Base-by-base conservation (phyloP, 2,888 invertebrate genomes). In the Tribolium freemani region DNA sequence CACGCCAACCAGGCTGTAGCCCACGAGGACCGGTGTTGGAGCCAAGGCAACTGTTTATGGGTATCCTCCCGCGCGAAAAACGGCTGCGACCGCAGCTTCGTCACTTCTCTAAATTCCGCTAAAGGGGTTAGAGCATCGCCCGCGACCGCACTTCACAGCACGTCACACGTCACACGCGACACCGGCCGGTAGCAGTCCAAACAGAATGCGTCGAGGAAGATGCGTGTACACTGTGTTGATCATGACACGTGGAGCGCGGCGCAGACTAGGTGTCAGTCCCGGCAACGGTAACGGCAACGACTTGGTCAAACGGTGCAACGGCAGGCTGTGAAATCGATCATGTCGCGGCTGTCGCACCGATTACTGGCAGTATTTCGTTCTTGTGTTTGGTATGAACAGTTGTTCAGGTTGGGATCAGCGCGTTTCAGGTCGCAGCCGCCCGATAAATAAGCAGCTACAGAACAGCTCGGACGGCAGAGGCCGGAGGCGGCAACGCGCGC, bases 1-100 rank as follows among this genome's bases (percentile, higher is more conserved):
- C 84, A 88, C 88, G 86, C 88, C 88, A 79, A 88, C 87, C 80
- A 88, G 88, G 87, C 88, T 88, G 87, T 88, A 88, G 84, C 88
- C 88, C 87, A 87, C 84, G 78, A 86, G 81, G 72, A 84, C 83
- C 84, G 86, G 85, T 85, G 84, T 81, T 80, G 86, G 81, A 86
- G 86, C 87, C 87, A 87, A 87, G 85, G 86, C 86, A 84, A 83
- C 84, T 83, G 83, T 79, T 86, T 80, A 69, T 63, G 46, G 71
- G 46, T 50, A 69, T 74, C 75, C 73, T 73, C 64, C 74, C 71
- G 76, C 78, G 77, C 54, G 60, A 82, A 83, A 79, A 73, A 63
- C 73, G 38, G 80, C 78, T 53, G 67, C 67, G 38, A 50, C 71
- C 30, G 67, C 46, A 67, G 73, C 74, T 69, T 31, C 13, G 66